Conservation (phyloP, 2,113 vertebrate species). For the Amia ocellicauda region DNA sequence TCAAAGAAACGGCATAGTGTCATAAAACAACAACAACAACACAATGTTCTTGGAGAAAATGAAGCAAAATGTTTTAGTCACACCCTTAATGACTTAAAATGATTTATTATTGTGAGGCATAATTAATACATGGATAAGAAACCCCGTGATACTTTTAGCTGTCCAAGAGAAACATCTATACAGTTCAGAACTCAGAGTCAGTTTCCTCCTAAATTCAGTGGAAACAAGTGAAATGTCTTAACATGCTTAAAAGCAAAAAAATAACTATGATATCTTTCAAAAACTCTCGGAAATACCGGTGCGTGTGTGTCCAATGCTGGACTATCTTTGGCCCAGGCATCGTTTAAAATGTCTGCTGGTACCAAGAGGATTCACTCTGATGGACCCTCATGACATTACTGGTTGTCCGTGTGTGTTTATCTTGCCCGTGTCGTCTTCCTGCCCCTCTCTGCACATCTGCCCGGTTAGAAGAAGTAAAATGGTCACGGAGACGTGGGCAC, state of each 20-base stretch:
- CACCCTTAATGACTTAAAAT: no score
- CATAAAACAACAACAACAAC: no score
- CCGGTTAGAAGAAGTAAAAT: neutral
- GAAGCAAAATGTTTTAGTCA: no score
- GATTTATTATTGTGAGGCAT: no score
- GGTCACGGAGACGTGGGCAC: neutral
- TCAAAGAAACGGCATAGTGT: no score
- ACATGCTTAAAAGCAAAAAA: neutral
- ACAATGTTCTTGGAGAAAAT: no score
- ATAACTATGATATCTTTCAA: neutral
- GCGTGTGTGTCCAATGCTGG: neutral
- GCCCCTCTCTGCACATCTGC: slow-evolving; percentile 1
- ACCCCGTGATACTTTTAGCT: no score
- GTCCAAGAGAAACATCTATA: no score
- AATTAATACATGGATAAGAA: no score
- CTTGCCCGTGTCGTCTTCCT: slow-evolving; percentile 5
- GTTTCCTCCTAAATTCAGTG: neutral
- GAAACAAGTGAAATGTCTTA: neutral
- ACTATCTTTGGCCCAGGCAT: neutral
- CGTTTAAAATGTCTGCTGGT: slow-evolving; percentile 5
- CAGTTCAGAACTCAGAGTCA: no score
- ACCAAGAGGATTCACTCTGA: slow-evolving; percentile 8
- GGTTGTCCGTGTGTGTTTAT: slow-evolving; percentile 6
- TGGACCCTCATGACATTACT: neutral
- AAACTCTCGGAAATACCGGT: neutral